phyloP scores from a whole-genome alignment of 1,140 invertebrate species.

The Helicoverpa zea region DNA sequence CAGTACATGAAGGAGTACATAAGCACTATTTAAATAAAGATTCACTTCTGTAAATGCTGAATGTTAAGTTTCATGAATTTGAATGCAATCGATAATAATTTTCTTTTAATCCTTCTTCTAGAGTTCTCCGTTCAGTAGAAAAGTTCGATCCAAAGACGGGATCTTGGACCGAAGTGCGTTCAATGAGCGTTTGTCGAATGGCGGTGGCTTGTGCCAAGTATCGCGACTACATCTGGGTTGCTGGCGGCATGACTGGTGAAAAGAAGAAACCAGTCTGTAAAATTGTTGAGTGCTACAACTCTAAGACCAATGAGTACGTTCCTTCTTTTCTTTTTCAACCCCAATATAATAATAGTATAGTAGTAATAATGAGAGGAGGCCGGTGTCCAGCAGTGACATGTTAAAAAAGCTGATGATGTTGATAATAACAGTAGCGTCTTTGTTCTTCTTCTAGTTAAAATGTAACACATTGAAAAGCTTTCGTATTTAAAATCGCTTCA shows the following conservation, averaged over 20 bases:
- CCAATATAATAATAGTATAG: too few species aligned
- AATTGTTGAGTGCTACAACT: constrained; percentile 89
- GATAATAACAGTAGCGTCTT: too few species aligned
- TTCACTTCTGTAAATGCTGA: background rate
- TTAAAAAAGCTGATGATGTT: too few species aligned
- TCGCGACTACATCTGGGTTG: constrained; percentile 89
- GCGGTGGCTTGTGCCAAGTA: constrained; percentile 87
- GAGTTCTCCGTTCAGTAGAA: constrained; percentile 88
- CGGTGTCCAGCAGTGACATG: too few species aligned
- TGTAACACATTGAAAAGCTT: too few species aligned
- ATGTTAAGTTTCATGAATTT: background rate
- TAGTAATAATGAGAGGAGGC: too few species aligned
- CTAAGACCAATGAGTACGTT: constrained; percentile 86
- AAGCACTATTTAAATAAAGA: too few species aligned
- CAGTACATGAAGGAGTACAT: too few species aligned
- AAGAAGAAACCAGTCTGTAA: constrained; percentile 85
- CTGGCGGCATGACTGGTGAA: constrained; percentile 89
- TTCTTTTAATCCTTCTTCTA: constrained; percentile 54
- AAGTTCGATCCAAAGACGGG: constrained; percentile 86
- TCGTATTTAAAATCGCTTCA: background rate
- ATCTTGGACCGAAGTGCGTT: constrained; percentile 86
- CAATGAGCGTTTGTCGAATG: constrained; percentile 87
- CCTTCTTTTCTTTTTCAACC: too few species aligned
- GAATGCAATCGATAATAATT: background rate
- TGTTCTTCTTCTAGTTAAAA: too few species aligned